A percentile compares a stretch with the other conserved stretches of the same genome.
These are phyloP conservation scores for Acipenser transmontanus DNA, from an alignment of 2,797 vertebrate genomes.

Conservation along the genomic window DNA sequence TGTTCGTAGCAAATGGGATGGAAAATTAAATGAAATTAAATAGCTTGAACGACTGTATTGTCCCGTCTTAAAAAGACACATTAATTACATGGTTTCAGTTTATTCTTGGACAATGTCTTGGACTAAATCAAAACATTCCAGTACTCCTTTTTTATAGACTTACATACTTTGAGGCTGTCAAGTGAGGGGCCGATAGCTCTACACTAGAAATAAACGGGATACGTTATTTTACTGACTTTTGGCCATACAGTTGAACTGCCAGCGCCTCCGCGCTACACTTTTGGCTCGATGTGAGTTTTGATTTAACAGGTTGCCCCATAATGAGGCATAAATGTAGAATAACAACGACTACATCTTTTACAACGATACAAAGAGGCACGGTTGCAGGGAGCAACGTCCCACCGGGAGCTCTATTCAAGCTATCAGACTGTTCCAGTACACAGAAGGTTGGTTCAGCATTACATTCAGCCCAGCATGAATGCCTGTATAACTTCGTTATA, in stretches of 20 bases:
- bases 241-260: constrained; percentile 41
- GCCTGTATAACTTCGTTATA: constrained; percentile 59
- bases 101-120: constrained; percentile 83
- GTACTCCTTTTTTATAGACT: constrained; percentile 69
- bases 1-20: constrained; percentile 93
- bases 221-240: constrained; percentile 49
- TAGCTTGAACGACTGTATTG: constrained; percentile 90
- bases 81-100: constrained; percentile 95
- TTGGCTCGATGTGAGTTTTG: constrained; percentile 56
- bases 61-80: constrained; percentile 88
- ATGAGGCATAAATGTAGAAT: constrained; percentile 74
- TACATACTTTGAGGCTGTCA: constrained; percentile 64
- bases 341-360: constrained; percentile 55
- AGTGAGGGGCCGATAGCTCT: constrained; percentile 57
- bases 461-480: constrained; percentile 64
- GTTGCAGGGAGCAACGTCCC: constrained; percentile 72
- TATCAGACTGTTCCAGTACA: constrained; percentile 53
- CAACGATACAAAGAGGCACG: constrained; percentile 59
- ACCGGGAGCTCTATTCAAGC: constrained; percentile 71
- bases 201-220: constrained; percentile 46
- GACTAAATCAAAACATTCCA: constrained; percentile 83
- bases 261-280: constrained; percentile 57
- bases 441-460: constrained; percentile 79
- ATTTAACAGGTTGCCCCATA: constrained; percentile 83
- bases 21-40: constrained; percentile 99